Percentiles rank a stretch among this genome's conserved stretches.
These are phyloP conservation scores for Autographa pulchrina DNA, from an alignment of 2,888 invertebrate species.

Conservation along the genomic window DNA sequence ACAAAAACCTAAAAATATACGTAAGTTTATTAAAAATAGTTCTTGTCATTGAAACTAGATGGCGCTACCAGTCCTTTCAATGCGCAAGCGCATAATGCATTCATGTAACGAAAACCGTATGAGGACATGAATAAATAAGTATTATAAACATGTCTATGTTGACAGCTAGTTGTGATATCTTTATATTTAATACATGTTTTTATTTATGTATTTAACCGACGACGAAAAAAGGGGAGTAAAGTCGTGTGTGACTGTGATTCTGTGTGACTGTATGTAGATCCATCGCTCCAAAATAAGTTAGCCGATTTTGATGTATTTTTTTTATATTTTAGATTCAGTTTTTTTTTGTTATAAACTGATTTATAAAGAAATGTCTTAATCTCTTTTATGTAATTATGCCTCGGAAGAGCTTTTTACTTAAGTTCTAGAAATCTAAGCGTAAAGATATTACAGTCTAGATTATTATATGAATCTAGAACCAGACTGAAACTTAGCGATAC, in stretches of 20 bases:
- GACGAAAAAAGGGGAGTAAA: too few species aligned
- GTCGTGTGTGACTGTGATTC: too few species aligned
- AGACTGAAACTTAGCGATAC: conserved; percentile 17
- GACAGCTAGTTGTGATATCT: neutral
- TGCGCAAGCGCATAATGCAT: neutral
- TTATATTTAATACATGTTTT: neutral
- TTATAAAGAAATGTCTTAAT: too few species aligned
- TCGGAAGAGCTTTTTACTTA: neutral
- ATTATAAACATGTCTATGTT: neutral
- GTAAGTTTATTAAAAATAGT: neutral
- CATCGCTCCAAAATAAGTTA: too few species aligned
- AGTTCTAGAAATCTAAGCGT: neutral
- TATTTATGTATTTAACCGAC: too few species aligned
- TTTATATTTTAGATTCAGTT: too few species aligned
- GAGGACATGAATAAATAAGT: conserved; percentile 1
- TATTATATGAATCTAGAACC: conserved; percentile 1
- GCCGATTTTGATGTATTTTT: too few species aligned
- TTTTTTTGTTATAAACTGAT: too few species aligned
- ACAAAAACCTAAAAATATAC: too few species aligned
- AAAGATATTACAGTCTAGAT: neutral
- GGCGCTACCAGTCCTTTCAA: conserved; percentile 18
- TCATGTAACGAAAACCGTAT: neutral
- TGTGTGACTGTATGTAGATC: too few species aligned
- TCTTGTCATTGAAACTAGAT: conserved; percentile 12
- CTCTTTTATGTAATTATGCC: neutral